Evolutionary conservation across 2,113 vertebrate genomes (phyloP).

Genomic region (Caracal caracal): DNA sequence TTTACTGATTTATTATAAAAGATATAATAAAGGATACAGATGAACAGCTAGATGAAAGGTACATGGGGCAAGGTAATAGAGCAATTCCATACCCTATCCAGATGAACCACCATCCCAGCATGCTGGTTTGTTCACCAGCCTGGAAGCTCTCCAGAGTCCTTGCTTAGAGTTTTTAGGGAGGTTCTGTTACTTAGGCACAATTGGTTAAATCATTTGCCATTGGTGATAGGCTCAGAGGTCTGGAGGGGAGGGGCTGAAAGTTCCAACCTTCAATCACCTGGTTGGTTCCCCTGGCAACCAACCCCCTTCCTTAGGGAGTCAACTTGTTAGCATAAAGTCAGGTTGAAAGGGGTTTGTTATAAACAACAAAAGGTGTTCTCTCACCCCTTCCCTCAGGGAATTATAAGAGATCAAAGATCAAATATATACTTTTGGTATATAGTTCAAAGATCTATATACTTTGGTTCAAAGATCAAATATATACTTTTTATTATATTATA

Average conservation of each 20-base stretch:
- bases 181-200: background rate
- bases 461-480: background rate
- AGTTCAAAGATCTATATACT: background rate
- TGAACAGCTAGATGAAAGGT: background rate
- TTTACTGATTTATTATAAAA: background rate
- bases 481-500: background rate
- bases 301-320: background rate
- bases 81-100: background rate
- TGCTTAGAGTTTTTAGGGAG: background rate
- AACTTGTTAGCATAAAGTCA: background rate
- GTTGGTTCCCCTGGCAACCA: background rate
- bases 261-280: background rate
- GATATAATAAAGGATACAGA: background rate
- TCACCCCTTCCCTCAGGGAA: background rate
- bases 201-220: background rate
- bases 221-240: background rate
- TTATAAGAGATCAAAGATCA: background rate
- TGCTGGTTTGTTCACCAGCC: background rate
- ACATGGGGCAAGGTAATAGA: background rate
- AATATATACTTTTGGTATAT: background rate
- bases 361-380: background rate
- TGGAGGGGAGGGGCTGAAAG: background rate
- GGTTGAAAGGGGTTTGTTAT: background rate
- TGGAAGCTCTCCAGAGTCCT: background rate
- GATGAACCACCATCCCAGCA: background rate